These are phyloP conservation scores for Nesogale talazaci DNA, from an alignment of 2,113 vertebrate species.

Conservation along the genomic window DNA sequence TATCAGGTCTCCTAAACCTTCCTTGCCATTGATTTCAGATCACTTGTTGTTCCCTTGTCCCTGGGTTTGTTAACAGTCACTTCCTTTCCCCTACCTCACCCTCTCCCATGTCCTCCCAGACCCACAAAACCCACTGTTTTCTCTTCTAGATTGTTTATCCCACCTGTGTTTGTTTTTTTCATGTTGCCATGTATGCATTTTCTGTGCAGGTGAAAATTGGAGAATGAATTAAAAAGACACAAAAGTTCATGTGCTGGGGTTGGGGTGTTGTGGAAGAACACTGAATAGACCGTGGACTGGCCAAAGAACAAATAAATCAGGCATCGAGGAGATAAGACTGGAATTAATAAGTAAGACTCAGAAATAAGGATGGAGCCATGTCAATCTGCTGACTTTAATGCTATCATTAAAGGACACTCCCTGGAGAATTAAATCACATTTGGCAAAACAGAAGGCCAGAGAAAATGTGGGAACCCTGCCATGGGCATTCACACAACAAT, in stretches of 20 bases:
- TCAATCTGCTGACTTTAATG: background rate
- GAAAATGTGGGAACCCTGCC: background rate
- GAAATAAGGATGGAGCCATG: background rate
- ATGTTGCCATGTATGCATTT: background rate
- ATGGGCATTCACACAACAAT: background rate
- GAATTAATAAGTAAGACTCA: too few relatives aligned
- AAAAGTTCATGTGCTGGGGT: background rate
- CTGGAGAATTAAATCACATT: background rate
- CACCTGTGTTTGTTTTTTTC: background rate
- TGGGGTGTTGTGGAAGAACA: background rate
- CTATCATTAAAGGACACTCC: background rate
- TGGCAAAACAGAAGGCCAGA: background rate
- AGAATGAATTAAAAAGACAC: background rate
- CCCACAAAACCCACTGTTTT: too few relatives aligned
- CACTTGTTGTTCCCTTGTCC: too few relatives aligned
- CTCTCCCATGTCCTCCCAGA: too few relatives aligned
- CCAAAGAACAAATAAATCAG: background rate
- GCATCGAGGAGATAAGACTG: background rate
- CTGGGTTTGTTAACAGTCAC: too few relatives aligned
- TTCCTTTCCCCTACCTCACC: too few relatives aligned
- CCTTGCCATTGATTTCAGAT: too few relatives aligned
- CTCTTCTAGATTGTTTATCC: too few relatives aligned
- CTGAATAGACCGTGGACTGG: background rate
- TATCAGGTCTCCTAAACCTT: too few relatives aligned
- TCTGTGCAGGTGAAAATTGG: background rate